Percentiles rank a stretch among this genome's conserved stretches.
Evolutionary conservation across 1,140 invertebrate genomes (phyloP).

Genomic region (Cyclina sinensis): DNA sequence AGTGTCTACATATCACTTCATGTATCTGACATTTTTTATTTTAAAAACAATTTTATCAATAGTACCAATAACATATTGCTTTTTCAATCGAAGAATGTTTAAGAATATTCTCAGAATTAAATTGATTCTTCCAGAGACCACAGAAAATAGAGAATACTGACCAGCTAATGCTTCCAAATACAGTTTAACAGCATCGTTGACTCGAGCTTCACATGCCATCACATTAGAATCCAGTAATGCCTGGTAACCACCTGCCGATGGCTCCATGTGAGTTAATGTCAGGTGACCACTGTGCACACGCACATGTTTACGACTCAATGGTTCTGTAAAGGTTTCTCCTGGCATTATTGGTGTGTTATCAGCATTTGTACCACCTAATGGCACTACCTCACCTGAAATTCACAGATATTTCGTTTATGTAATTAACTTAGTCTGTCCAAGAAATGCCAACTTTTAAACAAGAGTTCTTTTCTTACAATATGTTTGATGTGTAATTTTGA

Average conservation of each 20-base stretch:
- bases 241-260: conserved; percentile 84
- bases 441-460: no score
- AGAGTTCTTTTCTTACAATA: no score
- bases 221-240: conserved; percentile 81
- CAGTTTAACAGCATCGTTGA: conserved; percentile 76
- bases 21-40: no score
- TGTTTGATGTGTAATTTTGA: no score
- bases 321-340: conserved; percentile 79
- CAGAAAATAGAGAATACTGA: conserved; percentile 56
- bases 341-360: conserved; percentile 79
- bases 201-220: conserved; percentile 80
- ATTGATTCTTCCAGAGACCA: no score
- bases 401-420: no score
- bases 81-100: no score
- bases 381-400: conserved; percentile 78
- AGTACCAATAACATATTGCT: no score
- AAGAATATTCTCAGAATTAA: no score
- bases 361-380: conserved; percentile 78
- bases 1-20: no score
- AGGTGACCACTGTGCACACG: conserved; percentile 79
- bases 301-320: conserved; percentile 79
- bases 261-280: conserved; percentile 67
- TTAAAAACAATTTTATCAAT: no score
- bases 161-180: conserved; percentile 79
- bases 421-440: no score